Base-by-base conservation (phyloP, 2,888 invertebrate genomes). In the Yponomeuta evonymella region DNA sequence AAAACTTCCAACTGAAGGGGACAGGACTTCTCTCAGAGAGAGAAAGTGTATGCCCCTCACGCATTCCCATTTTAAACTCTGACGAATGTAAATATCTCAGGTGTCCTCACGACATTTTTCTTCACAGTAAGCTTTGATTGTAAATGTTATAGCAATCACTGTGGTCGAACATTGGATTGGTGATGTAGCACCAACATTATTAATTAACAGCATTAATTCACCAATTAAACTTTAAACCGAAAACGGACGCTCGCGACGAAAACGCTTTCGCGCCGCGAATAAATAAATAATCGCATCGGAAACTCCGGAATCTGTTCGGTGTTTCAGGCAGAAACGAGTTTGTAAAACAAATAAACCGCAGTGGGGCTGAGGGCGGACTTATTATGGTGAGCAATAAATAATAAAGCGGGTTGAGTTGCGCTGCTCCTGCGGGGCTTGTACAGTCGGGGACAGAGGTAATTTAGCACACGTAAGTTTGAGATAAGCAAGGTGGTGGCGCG, bases 331-430 rank as follows among this genome's bases (percentile, higher is more conserved):
- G 82, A 85, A 90, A 90, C 90, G 90, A 89, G 90, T 90, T 89
- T 84, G 73, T 79, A 80, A 84, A 88, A 89, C 89, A 89, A 90
- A 90, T 89, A 88, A 88, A 87, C 81, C 81, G 62, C 77, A 75
- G 78, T 77, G 74, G 70, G 72, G 48, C 65, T 48, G 73, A 72
- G 74, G 73, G 75, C 78, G 79, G 84, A 85, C 83, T 88, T 88
- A 86, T 89, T 88, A 88, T 81, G 80, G 81, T 74, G 73, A 79
- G 87, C 84, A 86, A 90, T 91, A 90, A 90, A 91, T 90, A 90
- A 90, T 91, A 90, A 85, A 90, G 81, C 83, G 81, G 78, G 75
- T 77, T 75, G 76, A 75, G 72, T 67, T 70, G 70, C 68, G 72
- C 67, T 67, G 70, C 68, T 72, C 72, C 72, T 67, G 48, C 70